Percentiles rank a stretch among this genome's conserved stretches.
Conservation (phyloP, 2,888 invertebrate species). For the Sphinx pinastri region DNA sequence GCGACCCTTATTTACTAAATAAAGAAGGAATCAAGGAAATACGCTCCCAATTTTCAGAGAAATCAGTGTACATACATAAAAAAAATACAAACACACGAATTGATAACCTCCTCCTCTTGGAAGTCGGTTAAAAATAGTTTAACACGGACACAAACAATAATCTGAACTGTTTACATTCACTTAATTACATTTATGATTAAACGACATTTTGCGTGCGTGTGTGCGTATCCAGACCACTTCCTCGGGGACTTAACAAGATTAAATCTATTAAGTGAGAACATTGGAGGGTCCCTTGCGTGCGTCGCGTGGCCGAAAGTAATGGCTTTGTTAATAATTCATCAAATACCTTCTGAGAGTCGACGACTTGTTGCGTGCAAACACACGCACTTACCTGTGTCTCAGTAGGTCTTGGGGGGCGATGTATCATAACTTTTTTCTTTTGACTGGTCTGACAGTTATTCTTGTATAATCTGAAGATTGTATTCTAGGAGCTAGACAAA, state of each 20-base stretch:
- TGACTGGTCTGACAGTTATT: too few relatives aligned
- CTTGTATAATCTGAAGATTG: too few relatives aligned
- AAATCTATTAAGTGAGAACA: constrained; percentile 4
- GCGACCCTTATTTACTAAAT: too few relatives aligned
- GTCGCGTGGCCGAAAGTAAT: neutral
- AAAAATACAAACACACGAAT: too few relatives aligned
- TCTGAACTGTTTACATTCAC: neutral
- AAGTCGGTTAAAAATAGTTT: too few relatives aligned
- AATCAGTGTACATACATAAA: too few relatives aligned
- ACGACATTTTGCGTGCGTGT: neutral
- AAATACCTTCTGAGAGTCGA: neutral
- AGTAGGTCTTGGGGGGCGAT: too few relatives aligned
- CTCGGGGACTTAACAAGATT: neutral
- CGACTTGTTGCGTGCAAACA: constrained; percentile 3
- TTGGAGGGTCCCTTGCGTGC: neutral
- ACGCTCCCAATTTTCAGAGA: too few relatives aligned
- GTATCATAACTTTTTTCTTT: too few relatives aligned
- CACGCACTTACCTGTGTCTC: neutral
- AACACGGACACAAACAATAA: neutral
- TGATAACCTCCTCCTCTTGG: too few relatives aligned
- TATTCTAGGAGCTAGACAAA: too few relatives aligned
- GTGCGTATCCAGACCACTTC: neutral
- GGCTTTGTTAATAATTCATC: constrained; percentile 22
- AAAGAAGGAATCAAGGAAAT: too few relatives aligned
- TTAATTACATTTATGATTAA: neutral